Base-by-base conservation (phyloP, 2,888 invertebrate genomes). In the Drosophila acutilabella region DNA sequence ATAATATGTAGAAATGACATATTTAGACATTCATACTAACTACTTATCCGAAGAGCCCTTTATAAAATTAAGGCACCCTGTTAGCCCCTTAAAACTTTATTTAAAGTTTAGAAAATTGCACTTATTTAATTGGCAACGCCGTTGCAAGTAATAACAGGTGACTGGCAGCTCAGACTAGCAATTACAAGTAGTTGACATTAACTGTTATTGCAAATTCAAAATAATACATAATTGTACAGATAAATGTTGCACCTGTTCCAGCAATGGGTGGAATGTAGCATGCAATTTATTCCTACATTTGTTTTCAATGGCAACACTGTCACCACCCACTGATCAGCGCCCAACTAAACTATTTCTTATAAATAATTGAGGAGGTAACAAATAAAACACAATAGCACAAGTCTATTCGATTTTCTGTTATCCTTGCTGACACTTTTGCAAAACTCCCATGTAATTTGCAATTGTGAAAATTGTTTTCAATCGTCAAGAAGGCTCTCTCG, bases 401-500 rank as follows among this genome's bases (percentile, higher is more conserved):
- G 20, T 56, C 42, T 33, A 38, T 58, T 53, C 36, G 10, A 26
- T 14, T 14, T 48, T 14, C n/a, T 44, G 8, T 40, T 57, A 20
- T 30, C 47, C 45, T n/a, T 40, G 18, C 23, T 26, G 57, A n/a
- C 48, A 44, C 56, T 41, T 40, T 61, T 66, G 50, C 33, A 16
- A 44, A 56, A 64, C 64, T 59, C 48, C 36, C 51, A 61, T 51
- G 48, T 26, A 53, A 5, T 45, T 30, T 36, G 56, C 64, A 70
- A 72, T 81, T 72, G 64, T 66, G 74, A 47, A 66, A 77, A 80
- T 77, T 71, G 68, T 64, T 77, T 62, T 69, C 64, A 65, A 70
- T 68, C 44, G 62, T 50, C 59, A 50, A 18, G 33, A 13, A 50
- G 18, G 33, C 36, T 23, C 6, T 41, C 20, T 59, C 26, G 44